phyloP scores from a whole-genome alignment of 1,140 invertebrate species.

The Chlorops oryzae region DNA sequence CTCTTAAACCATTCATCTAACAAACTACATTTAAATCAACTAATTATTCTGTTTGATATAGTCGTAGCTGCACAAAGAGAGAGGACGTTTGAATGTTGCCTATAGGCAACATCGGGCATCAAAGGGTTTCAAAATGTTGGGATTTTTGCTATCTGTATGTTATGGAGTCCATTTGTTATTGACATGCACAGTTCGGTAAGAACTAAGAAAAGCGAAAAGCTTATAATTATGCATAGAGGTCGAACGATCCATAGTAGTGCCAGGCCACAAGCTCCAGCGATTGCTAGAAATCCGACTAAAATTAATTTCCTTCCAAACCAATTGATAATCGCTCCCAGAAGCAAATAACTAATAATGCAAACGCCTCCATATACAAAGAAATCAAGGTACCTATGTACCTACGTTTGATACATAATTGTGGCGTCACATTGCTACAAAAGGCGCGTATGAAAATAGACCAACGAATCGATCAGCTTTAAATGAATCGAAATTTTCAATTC shows the following conservation, averaged over 20 bases:
- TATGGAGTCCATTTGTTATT: slow-evolving; percentile 47
- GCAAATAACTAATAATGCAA: slow-evolving; percentile 34
- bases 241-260: slow-evolving; percentile 35
- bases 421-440: slow-evolving; percentile 34
- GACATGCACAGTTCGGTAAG: slow-evolving; percentile 46
- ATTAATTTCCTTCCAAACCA: slow-evolving; percentile 38
- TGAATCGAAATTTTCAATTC: too few relatives aligned
- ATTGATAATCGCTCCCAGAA: slow-evolving; percentile 37
- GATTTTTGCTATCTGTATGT: too few relatives aligned
- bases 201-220: slow-evolving; percentile 43
- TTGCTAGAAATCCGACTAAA: slow-evolving; percentile 20
- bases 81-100: too few relatives aligned
- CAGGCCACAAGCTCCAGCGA: slow-evolving; percentile 30
- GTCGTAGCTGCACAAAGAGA: too few relatives aligned
- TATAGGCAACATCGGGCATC: too few relatives aligned
- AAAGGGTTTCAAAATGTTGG: too few relatives aligned
- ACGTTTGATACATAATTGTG: slow-evolving; percentile 32
- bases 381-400: slow-evolving; percentile 45
- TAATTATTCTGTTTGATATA: too few relatives aligned
- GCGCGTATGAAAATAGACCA: too few relatives aligned
- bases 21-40: too few relatives aligned
- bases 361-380: slow-evolving; percentile 41
- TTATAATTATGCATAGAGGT: slow-evolving; percentile 35
- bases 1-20: too few relatives aligned
- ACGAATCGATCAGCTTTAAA: too few relatives aligned